Conservation (phyloP, 2,888 invertebrate species). For the Auanema sp. region DNA sequence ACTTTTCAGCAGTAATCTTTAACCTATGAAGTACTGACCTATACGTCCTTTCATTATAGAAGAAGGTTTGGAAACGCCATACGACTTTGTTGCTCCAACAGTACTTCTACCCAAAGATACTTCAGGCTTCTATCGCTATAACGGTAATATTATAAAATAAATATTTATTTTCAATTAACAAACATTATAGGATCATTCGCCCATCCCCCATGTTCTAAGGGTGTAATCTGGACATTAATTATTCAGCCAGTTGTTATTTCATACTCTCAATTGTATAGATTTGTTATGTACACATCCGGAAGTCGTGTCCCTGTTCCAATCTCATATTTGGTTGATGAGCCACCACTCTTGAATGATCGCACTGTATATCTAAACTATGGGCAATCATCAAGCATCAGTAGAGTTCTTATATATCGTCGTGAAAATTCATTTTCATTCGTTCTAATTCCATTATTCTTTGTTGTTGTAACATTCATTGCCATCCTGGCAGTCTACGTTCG, state of each 20-base stretch:
- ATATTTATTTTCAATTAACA: too few relatives aligned
- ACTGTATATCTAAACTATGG: slow-evolving; percentile 2
- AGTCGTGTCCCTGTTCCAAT: neutral
- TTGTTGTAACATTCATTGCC: neutral
- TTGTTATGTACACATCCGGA: neutral
- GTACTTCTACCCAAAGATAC: neutral
- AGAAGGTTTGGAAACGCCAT: neutral
- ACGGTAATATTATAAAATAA: neutral
- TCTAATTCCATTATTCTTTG: neutral
- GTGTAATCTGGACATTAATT: neutral
- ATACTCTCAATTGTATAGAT: neutral
- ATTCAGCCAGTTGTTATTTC: neutral
- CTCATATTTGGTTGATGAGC: neutral
- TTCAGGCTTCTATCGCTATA: neutral
- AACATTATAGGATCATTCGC: neutral
- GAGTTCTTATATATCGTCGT: neutral
- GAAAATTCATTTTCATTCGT: neutral
- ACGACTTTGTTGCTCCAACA: neutral
- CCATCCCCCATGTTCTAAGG: neutral
- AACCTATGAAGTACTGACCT: neutral
- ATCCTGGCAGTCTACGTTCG: neutral
- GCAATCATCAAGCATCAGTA: neutral
- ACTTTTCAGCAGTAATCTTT: neutral
- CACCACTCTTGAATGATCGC: neutral
- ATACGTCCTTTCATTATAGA: neutral